phyloP scores from a whole-genome alignment of 2,113 vertebrate species.

The Pagrus major region DNA sequence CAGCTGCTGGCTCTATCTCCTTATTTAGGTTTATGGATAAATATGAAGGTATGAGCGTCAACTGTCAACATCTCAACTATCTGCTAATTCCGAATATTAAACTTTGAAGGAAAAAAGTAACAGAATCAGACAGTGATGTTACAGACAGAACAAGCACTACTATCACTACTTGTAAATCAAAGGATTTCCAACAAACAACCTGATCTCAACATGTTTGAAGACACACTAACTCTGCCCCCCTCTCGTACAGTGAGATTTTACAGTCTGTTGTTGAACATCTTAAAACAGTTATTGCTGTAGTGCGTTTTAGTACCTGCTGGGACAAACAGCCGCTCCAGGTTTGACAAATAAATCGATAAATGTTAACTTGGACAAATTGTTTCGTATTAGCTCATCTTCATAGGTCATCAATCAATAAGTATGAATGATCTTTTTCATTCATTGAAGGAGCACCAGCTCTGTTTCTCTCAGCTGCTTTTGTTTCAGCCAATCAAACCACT shows the following conservation, averaged over 20 bases:
- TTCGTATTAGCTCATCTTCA: too few relatives aligned
- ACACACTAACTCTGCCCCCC: not conserved
- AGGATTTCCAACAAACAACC: not conserved
- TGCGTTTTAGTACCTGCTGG: conserved; percentile 42
- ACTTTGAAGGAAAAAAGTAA: too few relatives aligned
- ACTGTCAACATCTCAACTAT: too few relatives aligned
- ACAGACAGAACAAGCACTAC: too few relatives aligned
- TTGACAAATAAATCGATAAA: conserved; percentile 40
- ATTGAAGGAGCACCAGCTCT: not conserved
- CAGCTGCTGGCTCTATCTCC: too few relatives aligned
- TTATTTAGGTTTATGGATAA: too few relatives aligned
- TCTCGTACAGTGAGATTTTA: not conserved
- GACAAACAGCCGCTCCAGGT: conserved; percentile 31
- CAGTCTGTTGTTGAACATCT: conserved; percentile 27
- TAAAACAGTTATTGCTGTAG: conserved; percentile 33
- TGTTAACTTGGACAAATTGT: too few relatives aligned
- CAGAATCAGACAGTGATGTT: too few relatives aligned
- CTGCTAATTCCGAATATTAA: too few relatives aligned
- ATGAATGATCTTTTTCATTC: not conserved
- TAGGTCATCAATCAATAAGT: too few relatives aligned
- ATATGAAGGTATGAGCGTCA: too few relatives aligned
- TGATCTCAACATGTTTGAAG: not conserved
- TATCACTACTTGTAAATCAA: too few relatives aligned
- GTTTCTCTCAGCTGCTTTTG: not conserved
- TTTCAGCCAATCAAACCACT: not conserved